Conservation (phyloP, 2,888 invertebrate species). For the Cryptocheilus praepositus region DNA sequence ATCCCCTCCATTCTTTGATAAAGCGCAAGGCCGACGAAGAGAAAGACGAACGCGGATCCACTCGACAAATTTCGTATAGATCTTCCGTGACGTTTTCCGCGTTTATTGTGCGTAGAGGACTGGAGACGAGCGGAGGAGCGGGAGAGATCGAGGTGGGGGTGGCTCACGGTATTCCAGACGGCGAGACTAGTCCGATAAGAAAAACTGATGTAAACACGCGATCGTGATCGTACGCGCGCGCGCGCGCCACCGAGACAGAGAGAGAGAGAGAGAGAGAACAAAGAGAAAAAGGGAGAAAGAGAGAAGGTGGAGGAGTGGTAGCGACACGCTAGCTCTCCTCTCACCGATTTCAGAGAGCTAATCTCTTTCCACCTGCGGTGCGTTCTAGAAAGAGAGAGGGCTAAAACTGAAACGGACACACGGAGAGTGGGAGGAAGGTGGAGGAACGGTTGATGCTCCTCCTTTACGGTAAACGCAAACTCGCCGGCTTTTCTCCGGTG, state of each 20-base stretch:
- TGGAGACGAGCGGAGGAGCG: neutral
- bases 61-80: too few relatives aligned
- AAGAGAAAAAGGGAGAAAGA: neutral
- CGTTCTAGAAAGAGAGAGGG: too few relatives aligned
- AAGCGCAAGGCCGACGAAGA: constrained; percentile 15
- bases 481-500: too few relatives aligned
- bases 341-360: too few relatives aligned
- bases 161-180: constrained; percentile 13
- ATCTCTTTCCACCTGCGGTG: too few relatives aligned
- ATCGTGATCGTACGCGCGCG: neutral
- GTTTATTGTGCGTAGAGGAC: neutral
- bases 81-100: too few relatives aligned
- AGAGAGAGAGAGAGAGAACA: neutral
- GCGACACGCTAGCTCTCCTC: too few relatives aligned
- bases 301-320: too few relatives aligned
- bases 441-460: too few relatives aligned
- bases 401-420: too few relatives aligned
- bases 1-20: neutral
- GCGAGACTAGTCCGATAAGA: constrained; percentile 3
- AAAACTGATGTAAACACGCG: neutral
- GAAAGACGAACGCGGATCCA: constrained; percentile 9
- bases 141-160: neutral
- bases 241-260: constrained; percentile 7
- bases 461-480: too few relatives aligned
- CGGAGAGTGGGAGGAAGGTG: too few relatives aligned